phyloP scores from a whole-genome alignment of 2,888 invertebrate genomes.

The Scaptomyza parva region DNA sequence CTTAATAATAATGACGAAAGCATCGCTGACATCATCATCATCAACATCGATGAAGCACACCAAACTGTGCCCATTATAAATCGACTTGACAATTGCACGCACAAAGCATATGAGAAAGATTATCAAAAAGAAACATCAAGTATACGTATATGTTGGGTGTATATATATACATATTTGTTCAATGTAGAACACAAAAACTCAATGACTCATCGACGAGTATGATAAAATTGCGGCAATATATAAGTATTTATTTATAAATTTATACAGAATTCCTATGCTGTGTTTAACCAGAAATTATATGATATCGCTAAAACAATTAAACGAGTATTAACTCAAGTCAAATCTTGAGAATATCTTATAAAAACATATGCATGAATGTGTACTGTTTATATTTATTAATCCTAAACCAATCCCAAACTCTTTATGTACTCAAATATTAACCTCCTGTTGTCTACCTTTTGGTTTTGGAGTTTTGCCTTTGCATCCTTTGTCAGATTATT shows the following conservation, averaged over 20 bases:
- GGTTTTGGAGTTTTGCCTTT: background rate
- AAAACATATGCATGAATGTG: too few relatives aligned
- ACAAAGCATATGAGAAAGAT: constrained; percentile 18
- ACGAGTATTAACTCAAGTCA: too few relatives aligned
- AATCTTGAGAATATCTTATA: too few relatives aligned
- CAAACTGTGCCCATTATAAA: constrained; percentile 46
- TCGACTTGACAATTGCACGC: constrained; percentile 47
- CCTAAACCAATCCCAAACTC: background rate
- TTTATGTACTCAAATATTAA: background rate
- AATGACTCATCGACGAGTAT: constrained; percentile 29
- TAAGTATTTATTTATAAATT: constrained; percentile 18
- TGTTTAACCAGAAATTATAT: background rate
- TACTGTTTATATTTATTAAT: too few relatives aligned
- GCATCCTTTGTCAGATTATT: constrained; percentile 2
- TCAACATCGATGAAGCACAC: constrained; percentile 27
- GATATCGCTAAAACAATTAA: too few relatives aligned
- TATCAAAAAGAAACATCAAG: constrained; percentile 18
- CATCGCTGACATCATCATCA: constrained; percentile 66
- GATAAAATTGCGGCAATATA: constrained; percentile 6
- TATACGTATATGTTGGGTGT: background rate
- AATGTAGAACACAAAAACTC: constrained; percentile 23
- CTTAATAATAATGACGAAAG: background rate
- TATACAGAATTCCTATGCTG: constrained; percentile 2
- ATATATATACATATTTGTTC: background rate
- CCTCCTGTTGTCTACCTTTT: constrained; percentile 5